Base-by-base conservation (phyloP, 2,797 vertebrate genomes). In the Florisuga fusca region DNA sequence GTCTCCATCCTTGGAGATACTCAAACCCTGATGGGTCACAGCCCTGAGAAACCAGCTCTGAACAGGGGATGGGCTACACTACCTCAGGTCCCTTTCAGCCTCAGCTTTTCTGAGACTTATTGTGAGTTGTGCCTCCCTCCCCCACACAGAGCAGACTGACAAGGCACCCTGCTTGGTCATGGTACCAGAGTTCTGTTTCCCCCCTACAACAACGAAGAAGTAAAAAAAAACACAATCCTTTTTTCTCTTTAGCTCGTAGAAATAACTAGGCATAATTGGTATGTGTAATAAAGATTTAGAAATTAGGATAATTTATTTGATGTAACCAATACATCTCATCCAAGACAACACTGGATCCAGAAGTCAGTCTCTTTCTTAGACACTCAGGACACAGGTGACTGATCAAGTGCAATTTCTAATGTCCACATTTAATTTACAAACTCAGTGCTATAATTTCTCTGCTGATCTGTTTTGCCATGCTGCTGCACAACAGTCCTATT, bases 1-100 rank as follows among this genome's bases (percentile, higher is more conserved):
- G 46, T 46, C 29, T 88, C 50, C 33, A 3, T 15, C 26, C 55
- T 53, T 18, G 7, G 21, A 51, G 36, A 18, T 16, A 25, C 21
- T 68, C 45, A 63, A 58, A 41, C 31, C 26, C 25, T 0, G 1
- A 22, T 1, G 9, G 38, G 68, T 38, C 8, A 22, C 0, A 0
- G 50, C 36, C 61, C 43, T 23, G 45, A 67, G 36, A 79, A 50
- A 36, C 17, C 3, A 3, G 29, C 33, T 41, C 50, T 19, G 33
- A 63, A 33, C 50, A 11, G 23, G 5, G 33, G 15, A 5, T n/a
- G 43, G 34, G 22, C 43, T 17, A 15, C 18, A 7, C 0, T 0
- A 31, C 23, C 50, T 51, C 59, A 50, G 14, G 34, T 36, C 46
- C 55, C 36, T 57, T 34, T 29, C 58, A 86, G 55, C 29, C 58